Percentiles rank a stretch among this genome's conserved stretches.
Conservation (phyloP, 2,113 vertebrate genomes). For the Bos indicus region DNA sequence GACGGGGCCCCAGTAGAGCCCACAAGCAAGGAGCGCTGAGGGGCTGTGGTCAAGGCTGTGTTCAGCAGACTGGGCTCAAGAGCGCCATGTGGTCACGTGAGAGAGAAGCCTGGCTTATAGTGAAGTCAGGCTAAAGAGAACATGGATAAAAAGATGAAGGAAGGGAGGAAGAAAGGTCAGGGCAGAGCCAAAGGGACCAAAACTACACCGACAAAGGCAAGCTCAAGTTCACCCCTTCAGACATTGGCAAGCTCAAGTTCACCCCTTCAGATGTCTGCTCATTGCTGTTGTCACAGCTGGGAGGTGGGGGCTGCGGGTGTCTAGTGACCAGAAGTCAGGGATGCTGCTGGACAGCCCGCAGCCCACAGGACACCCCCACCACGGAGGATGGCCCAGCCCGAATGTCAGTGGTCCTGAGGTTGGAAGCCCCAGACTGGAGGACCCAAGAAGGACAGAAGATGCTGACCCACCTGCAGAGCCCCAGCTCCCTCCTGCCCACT, state of each 20-base stretch:
- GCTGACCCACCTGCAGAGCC: no score
- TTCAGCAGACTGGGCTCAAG: neutral
- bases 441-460: no score
- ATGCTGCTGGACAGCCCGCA: accelerated
- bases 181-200: neutral
- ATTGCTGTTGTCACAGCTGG: neutral
- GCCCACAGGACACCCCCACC: no score
- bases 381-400: accelerated
- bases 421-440: neutral
- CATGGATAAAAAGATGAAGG: neutral
- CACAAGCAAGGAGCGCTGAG: neutral
- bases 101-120: neutral
- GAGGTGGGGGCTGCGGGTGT: neutral
- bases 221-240: neutral
- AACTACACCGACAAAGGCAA: neutral
- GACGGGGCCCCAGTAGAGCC: neutral
- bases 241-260: neutral
- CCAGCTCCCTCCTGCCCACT: neutral
- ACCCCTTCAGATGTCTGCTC: neutral
- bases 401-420: accelerated
- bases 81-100: neutral
- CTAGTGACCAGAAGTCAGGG: no score
- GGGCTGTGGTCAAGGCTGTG: neutral
- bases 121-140: neutral
- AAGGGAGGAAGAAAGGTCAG: neutral